These are phyloP conservation scores for Sebastes paucispinis DNA, from an alignment of 2,797 vertebrate genomes.

Conservation along the genomic window DNA sequence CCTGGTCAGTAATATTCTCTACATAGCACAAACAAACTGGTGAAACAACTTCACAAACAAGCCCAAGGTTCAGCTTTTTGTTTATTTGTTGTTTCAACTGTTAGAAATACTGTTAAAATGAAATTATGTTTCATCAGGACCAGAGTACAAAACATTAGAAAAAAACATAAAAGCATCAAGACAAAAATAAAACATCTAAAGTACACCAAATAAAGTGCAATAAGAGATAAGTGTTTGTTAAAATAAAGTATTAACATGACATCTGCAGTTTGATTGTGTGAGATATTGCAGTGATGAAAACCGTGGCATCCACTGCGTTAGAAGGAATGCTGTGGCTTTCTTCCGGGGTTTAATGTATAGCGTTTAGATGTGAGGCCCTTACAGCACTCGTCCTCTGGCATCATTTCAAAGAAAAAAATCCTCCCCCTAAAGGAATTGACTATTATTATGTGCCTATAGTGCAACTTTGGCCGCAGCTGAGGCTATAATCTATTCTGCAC, in stretches of 20 bases:
- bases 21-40: neutral
- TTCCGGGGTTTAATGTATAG: neutral
- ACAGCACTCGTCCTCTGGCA: slow-evolving; percentile 2
- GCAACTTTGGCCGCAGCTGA: neutral
- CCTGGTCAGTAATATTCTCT: neutral
- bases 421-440: neutral
- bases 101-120: neutral
- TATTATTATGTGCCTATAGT: slow-evolving; percentile 12
- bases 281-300: neutral
- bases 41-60: neutral
- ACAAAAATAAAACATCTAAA: neutral
- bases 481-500: slow-evolving; percentile 12
- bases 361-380: neutral
- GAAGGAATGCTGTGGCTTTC: neutral
- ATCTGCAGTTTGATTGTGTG: neutral
- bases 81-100: neutral
- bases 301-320: neutral
- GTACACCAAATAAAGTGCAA: neutral
- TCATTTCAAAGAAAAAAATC: neutral
- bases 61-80: neutral
- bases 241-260: neutral
- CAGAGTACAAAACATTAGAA: neutral
- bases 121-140: neutral
- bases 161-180: neutral
- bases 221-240: neutral